Conservation (phyloP, 2,888 invertebrate genomes). For the Criorhina ranunculi region DNA sequence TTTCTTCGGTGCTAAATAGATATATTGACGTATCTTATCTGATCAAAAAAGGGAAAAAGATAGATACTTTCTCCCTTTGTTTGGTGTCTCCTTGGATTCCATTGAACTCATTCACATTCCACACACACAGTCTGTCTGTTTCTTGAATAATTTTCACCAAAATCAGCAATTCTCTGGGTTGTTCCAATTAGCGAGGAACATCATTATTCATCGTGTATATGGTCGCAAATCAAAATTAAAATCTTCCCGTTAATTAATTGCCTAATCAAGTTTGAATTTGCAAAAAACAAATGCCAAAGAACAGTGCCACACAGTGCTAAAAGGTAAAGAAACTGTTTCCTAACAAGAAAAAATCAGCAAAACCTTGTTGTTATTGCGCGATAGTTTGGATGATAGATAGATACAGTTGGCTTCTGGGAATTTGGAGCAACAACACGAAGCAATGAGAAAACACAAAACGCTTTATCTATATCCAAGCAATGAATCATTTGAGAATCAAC, state of each 20-base stretch:
- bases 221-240: conserved; percentile 42
- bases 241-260: conserved; percentile 64
- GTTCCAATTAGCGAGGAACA: conserved; percentile 42
- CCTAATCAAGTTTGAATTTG: conserved; percentile 52
- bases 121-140: conserved; percentile 20
- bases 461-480: not conserved
- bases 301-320: conserved; percentile 4
- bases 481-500: conserved; percentile 25
- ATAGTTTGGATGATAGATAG: conserved; percentile 2
- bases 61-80: conserved; percentile 26
- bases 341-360: conserved; percentile 42
- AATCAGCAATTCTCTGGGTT: conserved; percentile 17
- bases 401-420: conserved; percentile 15
- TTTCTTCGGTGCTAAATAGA: conserved; percentile 33
- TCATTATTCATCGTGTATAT: conserved; percentile 34
- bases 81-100: conserved; percentile 8
- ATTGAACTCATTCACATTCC: conserved; percentile 19
- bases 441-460: not conserved
- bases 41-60: conserved; percentile 33
- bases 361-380: conserved; percentile 33
- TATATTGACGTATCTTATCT: conserved; percentile 66
- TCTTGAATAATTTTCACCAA: conserved; percentile 24
- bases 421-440: conserved; percentile 3
- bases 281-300: conserved; percentile 6
- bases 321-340: conserved; percentile 51